Evolutionary conservation across 2,113 vertebrate genomes (phyloP).

Genomic region (Ciconia boyciana): DNA sequence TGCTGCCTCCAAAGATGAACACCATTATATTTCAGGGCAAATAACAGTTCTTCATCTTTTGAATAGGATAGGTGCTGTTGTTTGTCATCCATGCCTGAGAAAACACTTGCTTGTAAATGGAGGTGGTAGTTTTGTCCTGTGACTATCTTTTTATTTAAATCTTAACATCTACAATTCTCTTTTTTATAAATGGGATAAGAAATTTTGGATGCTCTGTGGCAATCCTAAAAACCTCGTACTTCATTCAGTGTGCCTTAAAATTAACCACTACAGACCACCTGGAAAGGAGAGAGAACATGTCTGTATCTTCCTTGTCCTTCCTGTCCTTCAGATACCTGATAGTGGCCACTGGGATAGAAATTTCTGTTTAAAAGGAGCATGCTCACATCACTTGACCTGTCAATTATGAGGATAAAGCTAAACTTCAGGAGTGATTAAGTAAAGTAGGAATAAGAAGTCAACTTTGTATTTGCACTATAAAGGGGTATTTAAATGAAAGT

Average conservation of each 20-base stretch:
- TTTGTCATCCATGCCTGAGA: background rate
- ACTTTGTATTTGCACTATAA: background rate
- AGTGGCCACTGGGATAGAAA: background rate
- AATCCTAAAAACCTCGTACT: background rate
- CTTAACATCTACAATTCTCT: background rate
- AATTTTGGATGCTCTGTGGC: background rate
- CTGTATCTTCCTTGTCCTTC: background rate
- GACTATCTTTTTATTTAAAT: background rate
- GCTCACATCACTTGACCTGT: background rate
- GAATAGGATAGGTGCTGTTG: background rate
- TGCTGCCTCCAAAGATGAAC: background rate
- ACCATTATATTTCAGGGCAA: background rate
- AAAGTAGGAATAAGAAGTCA: background rate
- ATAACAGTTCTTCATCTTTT: background rate
- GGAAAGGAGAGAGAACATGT: background rate
- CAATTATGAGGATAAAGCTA: background rate
- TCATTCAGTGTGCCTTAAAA: background rate
- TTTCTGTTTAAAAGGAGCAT: background rate
- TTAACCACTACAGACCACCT: background rate
- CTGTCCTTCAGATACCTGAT: background rate
- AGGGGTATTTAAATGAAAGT: background rate
- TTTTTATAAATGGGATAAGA: background rate
- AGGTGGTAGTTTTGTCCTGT: background rate
- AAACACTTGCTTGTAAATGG: background rate
- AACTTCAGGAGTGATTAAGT: background rate